Evolutionary conservation across 2,888 invertebrate species (phyloP).

Genomic region (Listrodromus nycthemerus): DNA sequence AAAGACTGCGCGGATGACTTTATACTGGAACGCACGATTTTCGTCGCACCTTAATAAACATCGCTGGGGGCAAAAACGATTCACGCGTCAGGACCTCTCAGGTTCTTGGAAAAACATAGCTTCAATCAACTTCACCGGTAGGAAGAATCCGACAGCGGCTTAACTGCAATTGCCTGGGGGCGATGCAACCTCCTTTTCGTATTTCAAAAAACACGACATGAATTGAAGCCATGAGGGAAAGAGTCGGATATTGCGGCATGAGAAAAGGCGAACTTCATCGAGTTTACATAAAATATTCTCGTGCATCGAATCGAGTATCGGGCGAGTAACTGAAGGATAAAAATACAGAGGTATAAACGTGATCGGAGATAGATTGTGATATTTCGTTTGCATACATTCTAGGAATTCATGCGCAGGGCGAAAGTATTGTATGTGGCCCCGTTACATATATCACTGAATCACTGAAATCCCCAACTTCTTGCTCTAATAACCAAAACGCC

Average conservation of each 20-base stretch:
- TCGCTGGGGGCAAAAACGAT: not conserved
- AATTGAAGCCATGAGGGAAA: conserved; percentile 31
- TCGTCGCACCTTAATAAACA: not conserved
- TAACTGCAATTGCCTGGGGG: conserved; percentile 39
- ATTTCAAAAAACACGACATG: conserved; percentile 37
- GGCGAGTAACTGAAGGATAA: conserved; percentile 32
- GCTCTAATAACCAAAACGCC: no score
- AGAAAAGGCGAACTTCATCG: conserved; percentile 54
- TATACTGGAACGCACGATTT: not conserved
- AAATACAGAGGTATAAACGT: conserved; percentile 35
- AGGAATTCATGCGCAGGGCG: conserved; percentile 12
- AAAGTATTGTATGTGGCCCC: not conserved
- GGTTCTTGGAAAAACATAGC: not conserved
- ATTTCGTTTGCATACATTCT: conserved; percentile 21
- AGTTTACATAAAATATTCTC: conserved; percentile 78
- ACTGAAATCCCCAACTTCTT: no score
- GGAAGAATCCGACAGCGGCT: conserved; percentile 20
- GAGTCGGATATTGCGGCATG: conserved; percentile 62
- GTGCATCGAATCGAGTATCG: conserved; percentile 52
- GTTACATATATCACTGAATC: no score
- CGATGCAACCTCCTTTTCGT: conserved; percentile 27
- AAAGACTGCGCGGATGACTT: not conserved
- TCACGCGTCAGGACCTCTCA: conserved; percentile 17
- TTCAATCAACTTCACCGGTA: not conserved
- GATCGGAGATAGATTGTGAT: conserved; percentile 36